These are phyloP conservation scores for Myotis davidii DNA, from an alignment of 2,113 vertebrate species.

Conservation along the genomic window DNA sequence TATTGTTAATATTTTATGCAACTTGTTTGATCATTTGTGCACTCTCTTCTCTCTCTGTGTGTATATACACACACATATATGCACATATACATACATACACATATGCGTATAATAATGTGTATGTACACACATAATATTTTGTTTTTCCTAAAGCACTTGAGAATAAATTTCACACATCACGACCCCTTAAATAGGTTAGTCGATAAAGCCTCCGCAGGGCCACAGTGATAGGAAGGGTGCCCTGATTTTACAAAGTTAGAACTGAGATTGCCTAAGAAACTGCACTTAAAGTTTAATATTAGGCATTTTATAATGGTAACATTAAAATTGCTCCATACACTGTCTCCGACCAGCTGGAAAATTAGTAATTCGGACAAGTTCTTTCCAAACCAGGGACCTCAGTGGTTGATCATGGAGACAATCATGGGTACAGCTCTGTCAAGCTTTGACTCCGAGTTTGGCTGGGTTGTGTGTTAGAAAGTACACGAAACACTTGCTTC, in stretches of 20 bases:
- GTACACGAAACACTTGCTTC: not conserved
- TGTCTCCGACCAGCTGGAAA: not conserved
- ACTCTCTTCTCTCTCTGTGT: too few species aligned
- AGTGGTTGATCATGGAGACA: not conserved
- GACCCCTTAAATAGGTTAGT: too few species aligned
- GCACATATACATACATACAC: too few species aligned
- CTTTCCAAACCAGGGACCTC: not conserved
- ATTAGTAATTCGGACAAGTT: not conserved
- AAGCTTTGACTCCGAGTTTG: not conserved
- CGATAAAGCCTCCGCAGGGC: not conserved
- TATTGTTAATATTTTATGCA: too few species aligned
- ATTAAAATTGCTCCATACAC: not conserved
- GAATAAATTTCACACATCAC: too few species aligned
- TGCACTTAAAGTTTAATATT: not conserved
- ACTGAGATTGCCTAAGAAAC: not conserved
- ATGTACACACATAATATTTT: too few species aligned
- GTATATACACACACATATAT: too few species aligned
- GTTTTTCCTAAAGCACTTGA: too few species aligned
- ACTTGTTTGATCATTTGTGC: too few species aligned
- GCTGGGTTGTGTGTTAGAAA: not conserved
- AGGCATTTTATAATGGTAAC: not conserved
- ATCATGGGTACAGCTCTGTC: not conserved
- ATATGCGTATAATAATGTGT: too few species aligned
- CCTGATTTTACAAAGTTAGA: not conserved
- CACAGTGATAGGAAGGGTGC: not conserved